phyloP scores from a whole-genome alignment of 2,888 invertebrate genomes.

The Yponomeuta malinellus region DNA sequence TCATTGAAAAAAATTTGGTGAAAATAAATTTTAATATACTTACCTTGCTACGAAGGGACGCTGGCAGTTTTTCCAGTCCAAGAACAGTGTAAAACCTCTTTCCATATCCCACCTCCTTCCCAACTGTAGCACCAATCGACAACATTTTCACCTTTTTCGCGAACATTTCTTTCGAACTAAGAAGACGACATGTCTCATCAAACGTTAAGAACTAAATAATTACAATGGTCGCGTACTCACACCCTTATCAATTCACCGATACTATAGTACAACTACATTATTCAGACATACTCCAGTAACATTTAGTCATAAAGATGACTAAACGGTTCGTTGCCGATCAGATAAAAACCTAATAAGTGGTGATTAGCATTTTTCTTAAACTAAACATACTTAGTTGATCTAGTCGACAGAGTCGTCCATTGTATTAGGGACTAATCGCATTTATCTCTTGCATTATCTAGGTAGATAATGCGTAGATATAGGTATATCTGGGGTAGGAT shows the following conservation, averaged over 20 bases:
- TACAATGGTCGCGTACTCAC: not conserved
- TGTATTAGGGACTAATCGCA: no score
- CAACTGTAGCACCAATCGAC: constrained; percentile 33
- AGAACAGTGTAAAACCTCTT: constrained; percentile 44
- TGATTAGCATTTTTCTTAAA: no score
- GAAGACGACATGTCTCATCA: constrained; percentile 3
- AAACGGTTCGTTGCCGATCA: not conserved
- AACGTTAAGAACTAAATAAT: not conserved
- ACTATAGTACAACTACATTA: not conserved
- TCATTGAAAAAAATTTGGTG: no score
- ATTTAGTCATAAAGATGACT: not conserved
- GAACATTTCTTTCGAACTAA: constrained; percentile 4
- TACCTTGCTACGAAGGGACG: constrained; percentile 22
- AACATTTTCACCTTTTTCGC: constrained; percentile 38
- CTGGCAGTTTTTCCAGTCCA: constrained; percentile 37
- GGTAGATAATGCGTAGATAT: no score
- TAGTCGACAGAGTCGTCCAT: no score
- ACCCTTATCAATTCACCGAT: constrained; percentile 6
- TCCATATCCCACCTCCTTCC: constrained; percentile 32
- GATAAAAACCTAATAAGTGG: not conserved
- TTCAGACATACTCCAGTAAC: not conserved
- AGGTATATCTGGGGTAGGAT: no score
- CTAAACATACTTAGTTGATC: no score
- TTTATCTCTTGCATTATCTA: no score
- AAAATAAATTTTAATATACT: not conserved